phyloP scores from a whole-genome alignment of 2,888 invertebrate species.

The Blomia tropicalis region DNA sequence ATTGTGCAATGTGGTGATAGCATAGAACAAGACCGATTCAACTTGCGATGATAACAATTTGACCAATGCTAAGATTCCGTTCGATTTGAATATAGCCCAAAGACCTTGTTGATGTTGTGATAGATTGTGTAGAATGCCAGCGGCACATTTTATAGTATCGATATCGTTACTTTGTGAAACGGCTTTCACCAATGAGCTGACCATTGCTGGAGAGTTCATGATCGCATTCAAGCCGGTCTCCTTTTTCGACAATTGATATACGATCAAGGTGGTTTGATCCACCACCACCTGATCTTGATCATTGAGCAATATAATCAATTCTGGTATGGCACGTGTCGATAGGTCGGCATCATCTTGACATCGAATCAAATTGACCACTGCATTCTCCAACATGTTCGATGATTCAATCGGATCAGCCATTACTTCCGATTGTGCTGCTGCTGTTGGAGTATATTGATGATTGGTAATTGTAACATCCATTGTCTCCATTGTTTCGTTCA shows the following conservation, averaged over 20 bases:
- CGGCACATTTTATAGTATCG: slow-evolving; percentile 90
- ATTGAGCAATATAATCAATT: slow-evolving; percentile 82
- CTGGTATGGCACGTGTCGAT: slow-evolving; percentile 48
- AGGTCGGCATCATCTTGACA: slow-evolving; percentile 48
- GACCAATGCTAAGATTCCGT: slow-evolving; percentile 91
- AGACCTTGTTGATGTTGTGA: slow-evolving; percentile 94
- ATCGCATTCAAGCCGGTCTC: slow-evolving; percentile 86
- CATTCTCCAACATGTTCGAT: slow-evolving; percentile 78
- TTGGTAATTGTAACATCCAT: too few relatives aligned
- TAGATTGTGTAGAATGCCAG: slow-evolving; percentile 90
- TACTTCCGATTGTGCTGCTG: slow-evolving; percentile 83
- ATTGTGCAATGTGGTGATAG: slow-evolving; percentile 95
- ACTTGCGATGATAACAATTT: slow-evolving; percentile 84
- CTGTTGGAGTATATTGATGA: slow-evolving; percentile 91
- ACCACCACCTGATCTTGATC: slow-evolving; percentile 94
- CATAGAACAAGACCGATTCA: slow-evolving; percentile 93
- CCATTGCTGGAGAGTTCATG: slow-evolving; percentile 75
- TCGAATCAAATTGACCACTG: slow-evolving; percentile 93
- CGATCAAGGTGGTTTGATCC: slow-evolving; percentile 97
- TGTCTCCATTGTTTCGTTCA: slow-evolving; percentile 94
- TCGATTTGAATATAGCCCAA: slow-evolving; percentile 93
- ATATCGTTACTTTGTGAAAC: slow-evolving; percentile 78
- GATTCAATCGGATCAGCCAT: slow-evolving; percentile 91
- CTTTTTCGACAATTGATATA: slow-evolving; percentile 93
- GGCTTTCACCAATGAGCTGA: slow-evolving; percentile 82